Percentiles rank a stretch among this genome's conserved stretches.
Conservation (phyloP, 2,113 vertebrate species). For the Vombatus ursinus region DNA sequence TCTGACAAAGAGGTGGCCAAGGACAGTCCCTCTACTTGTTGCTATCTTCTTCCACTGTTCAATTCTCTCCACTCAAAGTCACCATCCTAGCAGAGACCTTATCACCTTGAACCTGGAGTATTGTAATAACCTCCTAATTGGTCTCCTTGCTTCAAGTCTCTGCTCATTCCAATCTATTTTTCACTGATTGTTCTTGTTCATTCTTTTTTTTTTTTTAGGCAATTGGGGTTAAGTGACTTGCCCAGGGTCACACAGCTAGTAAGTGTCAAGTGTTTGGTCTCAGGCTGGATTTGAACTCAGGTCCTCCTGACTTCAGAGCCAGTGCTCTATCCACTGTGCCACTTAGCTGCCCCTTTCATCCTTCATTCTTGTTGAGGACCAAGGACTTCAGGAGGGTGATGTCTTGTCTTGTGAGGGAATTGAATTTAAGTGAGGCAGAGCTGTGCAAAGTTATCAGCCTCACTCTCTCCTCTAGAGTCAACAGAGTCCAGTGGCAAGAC, state of each 20-base stretch:
- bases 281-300: too few relatives aligned
- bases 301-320: too few relatives aligned
- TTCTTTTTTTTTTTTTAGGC: too few relatives aligned
- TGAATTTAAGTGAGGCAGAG: not conserved
- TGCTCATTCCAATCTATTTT: not conserved
- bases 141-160: not conserved
- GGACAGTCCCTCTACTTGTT: not conserved
- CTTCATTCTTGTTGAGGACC: not conserved
- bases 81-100: not conserved
- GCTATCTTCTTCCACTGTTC: not conserved
- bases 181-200: not conserved
- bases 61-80: not conserved
- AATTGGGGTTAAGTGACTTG: too few relatives aligned
- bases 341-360: too few relatives aligned
- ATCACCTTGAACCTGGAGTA: not conserved
- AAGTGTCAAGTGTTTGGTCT: too few relatives aligned
- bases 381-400: not conserved
- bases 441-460: not conserved
- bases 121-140: not conserved
- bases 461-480: not conserved
- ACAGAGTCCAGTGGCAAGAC: not conserved
- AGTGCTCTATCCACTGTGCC: too few relatives aligned
- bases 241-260: too few relatives aligned
- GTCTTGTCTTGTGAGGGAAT: not conserved
- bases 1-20: not conserved